Evolutionary conservation across 2,797 vertebrate species (phyloP), one percentile per base, ranked within the genome.

Genomic region (Urophycis tenuis): DNA sequence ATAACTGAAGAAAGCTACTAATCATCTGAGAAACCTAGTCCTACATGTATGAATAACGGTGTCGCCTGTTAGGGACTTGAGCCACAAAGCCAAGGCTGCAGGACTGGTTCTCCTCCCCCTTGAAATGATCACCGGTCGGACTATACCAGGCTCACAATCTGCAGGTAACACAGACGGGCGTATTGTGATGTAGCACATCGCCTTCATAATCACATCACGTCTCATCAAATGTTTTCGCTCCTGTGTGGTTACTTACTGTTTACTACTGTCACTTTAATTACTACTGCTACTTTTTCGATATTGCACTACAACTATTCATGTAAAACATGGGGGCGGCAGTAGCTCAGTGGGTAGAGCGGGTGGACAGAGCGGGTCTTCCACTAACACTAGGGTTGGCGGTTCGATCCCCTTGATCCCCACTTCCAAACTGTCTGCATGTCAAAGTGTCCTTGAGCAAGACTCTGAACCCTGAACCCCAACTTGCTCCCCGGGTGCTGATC

Each of bases 21-120:
- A 19, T 72, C 1, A 72, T 22, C n/a, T 36, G 19, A 14, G 71
- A 22, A n/a, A 72, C 22, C 9, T 36, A 11, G 14, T 25, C 71
- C 12, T 72, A 72, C 35, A 35, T 72, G 33, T 36, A 29, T 36
- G 29, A 30, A 15, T 73, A 67, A 29, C 60, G 45, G 1, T 35
- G 69, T n/a, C 14, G 75, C 0, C n/a, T 17, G 75, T 72, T 76
- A 91, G 91, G 25, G 85, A 90, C 31, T 0, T 15, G 0, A 78
- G 77, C 72, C 80, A 87, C 78, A 75, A 77, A 0, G 49, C 81
- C 39, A 84, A 71, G 74, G 84, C 83, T 30, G 88, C 85, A 22
- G 82, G 82, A 71, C 80, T 87, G 19, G 81, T 92, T 0, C 85
- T 92, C 80, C 75, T 88, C 0, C 90, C 91, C n/a, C 81, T 92